Base-by-base conservation (phyloP, 2,113 vertebrate species). In the Nibea albiflora region DNA sequence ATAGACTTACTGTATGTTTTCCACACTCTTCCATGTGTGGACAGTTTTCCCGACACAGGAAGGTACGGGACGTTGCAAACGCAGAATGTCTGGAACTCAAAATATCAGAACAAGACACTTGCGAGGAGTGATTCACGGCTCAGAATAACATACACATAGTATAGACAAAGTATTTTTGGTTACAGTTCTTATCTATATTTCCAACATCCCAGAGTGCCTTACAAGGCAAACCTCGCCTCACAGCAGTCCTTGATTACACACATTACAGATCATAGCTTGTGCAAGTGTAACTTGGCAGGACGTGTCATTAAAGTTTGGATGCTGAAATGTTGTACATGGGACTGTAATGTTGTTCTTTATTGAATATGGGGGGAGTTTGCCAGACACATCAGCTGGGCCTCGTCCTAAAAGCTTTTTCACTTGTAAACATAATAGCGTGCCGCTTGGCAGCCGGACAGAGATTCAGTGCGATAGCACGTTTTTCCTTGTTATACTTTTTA, bases 11-110 rank as follows among this genome's bases (percentile, higher is more conserved):
- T 52, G 47, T 61, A 54, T 15, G 19, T 35, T 16, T n/a, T n/a
- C n/a, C n/a, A 31, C 42, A 17, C 20, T 49, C 68, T 57, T 66
- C 76, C 85, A 17, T 26, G 12, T 65, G 60, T 28, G 4, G 74
- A 60, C 68, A 2, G 54, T 46, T 72, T 86, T 80, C 78, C 81
- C 20, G 49, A 42, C 70, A 83, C 57, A 50, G 65, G 76, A 60
- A 20, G 4, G 8, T 24, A 56, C 46, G 61, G 73, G 24, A 17
- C 46, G 44, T 50, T 72, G 81, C 22, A 62, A 76, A 24, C 67
- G 1, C 31, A 58, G 87, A 84, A 81, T 84, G 78, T 82, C 54
- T 64, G 66, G 56, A 80, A 54, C 22, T 62, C 1, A 9, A 31
- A 53, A 62, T 19, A 58, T 69, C 22, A 1, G 47, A 67, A 44